Conservation (phyloP, 2,888 invertebrate genomes). For the Agrochola circellaris region DNA sequence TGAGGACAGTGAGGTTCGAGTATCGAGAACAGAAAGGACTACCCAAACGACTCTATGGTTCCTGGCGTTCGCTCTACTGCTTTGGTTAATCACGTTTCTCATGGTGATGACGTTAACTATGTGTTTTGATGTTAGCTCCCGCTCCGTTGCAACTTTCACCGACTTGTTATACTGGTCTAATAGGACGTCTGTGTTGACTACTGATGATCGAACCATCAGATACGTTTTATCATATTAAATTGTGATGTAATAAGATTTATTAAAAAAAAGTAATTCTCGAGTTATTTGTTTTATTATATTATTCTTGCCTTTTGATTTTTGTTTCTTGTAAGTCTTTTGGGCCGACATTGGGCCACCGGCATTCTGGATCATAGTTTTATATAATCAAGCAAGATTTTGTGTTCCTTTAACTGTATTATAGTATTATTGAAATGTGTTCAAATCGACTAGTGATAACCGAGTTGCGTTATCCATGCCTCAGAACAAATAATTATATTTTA, state of each 20-base stretch:
- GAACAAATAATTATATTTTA: neutral
- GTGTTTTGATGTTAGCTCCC: constrained; percentile 68
- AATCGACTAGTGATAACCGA: neutral
- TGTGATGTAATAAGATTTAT: constrained; percentile 12
- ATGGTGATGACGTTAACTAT: constrained; percentile 69
- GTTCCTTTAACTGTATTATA: neutral
- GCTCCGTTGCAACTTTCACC: constrained; percentile 53
- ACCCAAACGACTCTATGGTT: constrained; percentile 72
- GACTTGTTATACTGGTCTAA: constrained; percentile 56
- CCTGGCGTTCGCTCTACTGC: constrained; percentile 71
- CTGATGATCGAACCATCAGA: constrained; percentile 45
- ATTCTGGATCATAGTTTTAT: neutral
- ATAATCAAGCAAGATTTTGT: neutral
- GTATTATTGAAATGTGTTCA: neutral
- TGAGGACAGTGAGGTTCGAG: constrained; percentile 34
- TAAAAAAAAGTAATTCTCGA: constrained; percentile 9
- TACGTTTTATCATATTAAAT: constrained; percentile 40
- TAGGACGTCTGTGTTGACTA: constrained; percentile 54
- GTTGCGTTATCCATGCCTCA: neutral
- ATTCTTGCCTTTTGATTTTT: neutral
- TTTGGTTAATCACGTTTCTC: constrained; percentile 75
- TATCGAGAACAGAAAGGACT: constrained; percentile 59
- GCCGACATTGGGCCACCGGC: neutral
- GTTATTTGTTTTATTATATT: neutral
- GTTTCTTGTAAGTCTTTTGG: neutral